phyloP scores from a whole-genome alignment of 1,140 invertebrate species.

The Formica exsecta region DNA sequence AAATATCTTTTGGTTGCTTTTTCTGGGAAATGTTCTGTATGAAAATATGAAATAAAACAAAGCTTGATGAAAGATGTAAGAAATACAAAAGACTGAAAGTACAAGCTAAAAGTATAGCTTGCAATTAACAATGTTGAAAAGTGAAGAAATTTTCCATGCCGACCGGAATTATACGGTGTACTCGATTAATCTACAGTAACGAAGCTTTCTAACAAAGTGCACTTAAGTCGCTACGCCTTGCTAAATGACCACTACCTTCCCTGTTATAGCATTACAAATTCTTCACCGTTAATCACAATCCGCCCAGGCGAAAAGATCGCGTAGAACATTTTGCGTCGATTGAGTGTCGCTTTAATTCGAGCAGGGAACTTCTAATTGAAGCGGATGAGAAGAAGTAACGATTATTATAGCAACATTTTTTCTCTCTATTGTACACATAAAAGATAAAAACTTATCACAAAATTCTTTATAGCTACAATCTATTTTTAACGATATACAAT shows the following conservation, averaged over 20 bases:
- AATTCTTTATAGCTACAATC: background rate
- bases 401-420: conserved; percentile 3
- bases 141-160: conserved; percentile 36
- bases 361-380: conserved; percentile 51
- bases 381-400: background rate
- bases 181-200: conserved; percentile 55
- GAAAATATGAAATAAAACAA: background rate
- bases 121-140: conserved; percentile 40
- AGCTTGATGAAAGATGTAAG: background rate
- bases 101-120: conserved; percentile 19
- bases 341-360: conserved; percentile 45
- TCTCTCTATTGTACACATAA: background rate
- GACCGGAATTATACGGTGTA: conserved; percentile 49
- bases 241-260: conserved; percentile 40
- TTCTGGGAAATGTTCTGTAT: background rate
- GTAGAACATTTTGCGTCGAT: conserved; percentile 8
- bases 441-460: background rate
- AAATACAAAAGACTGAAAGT: background rate
- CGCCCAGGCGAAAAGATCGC: conserved; percentile 22
- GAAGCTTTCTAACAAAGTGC: conserved; percentile 57
- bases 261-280: conserved; percentile 52
- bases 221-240: conserved; percentile 44
- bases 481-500: no score
- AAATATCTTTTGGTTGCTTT: background rate
- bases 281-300: conserved; percentile 46